Evolutionary conservation across 2,888 invertebrate genomes (phyloP), one percentile per base, ranked within the genome.

Genomic region (Uropetala carovei): DNA sequence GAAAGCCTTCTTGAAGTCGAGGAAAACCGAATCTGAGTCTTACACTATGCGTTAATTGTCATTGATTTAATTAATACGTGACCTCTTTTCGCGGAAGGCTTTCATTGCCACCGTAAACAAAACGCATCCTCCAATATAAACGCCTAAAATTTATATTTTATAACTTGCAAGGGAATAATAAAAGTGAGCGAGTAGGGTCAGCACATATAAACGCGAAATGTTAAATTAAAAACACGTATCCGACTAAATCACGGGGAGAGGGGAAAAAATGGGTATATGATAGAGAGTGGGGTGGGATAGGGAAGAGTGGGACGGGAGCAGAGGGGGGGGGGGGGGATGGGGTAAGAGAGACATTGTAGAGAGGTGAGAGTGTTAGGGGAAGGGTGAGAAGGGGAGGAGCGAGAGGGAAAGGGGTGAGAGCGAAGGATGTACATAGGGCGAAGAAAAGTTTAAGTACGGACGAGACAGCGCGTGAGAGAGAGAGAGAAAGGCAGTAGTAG

Each of bases 391-490:
- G 10, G 18, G 0, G 11, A 30, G 56, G 18, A 16, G 11, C 0
- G 83, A 56, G 64, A 18, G 16, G 11, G 64, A 13, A 7, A 11
- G 18, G 8, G 83, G 56, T 43, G 83, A 56, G 3, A 57, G 56
- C 57, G 83, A 8, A 11, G 83, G 43, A 30, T n/a, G 18, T n/a
- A 57, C 18, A 18, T 4, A 16, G 83, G 11, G 56, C 56, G 83
- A 5, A 30, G 83, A 57, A 57, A 56, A 83, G 43, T 83, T 83
- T 83, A 83, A 83, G 57, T n/a, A n/a, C 43, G 83, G 83, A 18
- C 30, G 30, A 82, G 82, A 82, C 43, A 82, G 43, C 30, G 82
- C 7, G 27, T 82, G 43, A 43, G 43, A 43, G 43, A 43, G 43
- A 58, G 89, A 43, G 43, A 56, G 16, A 30, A 14, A 30, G 30